Evolutionary conservation across 2,888 invertebrate species (phyloP).

Genomic region (Unio delphinus): DNA sequence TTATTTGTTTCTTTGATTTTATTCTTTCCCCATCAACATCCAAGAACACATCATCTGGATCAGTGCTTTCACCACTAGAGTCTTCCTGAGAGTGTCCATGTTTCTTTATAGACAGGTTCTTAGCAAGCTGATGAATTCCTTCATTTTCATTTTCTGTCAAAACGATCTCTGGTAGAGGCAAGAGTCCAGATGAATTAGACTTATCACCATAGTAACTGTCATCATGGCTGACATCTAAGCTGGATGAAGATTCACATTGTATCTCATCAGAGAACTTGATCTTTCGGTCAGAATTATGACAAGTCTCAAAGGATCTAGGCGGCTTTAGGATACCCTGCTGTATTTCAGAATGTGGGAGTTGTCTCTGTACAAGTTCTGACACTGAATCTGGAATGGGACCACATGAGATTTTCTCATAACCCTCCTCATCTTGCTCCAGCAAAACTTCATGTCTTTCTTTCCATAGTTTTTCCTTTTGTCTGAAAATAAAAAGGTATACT

Average conservation of each 20-base stretch:
- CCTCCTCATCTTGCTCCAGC: constrained; percentile 6
- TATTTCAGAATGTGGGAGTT: background rate
- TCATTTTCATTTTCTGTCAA: too few species aligned
- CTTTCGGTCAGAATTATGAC: constrained; percentile 29
- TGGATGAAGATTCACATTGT: constrained; percentile 1
- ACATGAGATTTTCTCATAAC: background rate
- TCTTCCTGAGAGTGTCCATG: too few species aligned
- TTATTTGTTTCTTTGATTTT: too few species aligned
- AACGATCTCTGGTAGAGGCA: too few species aligned
- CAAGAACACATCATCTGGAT: too few species aligned
- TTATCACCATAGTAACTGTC: too few species aligned
- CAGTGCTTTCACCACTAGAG: too few species aligned
- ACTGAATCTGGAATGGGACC: background rate
- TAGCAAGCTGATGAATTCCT: too few species aligned
- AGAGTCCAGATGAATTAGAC: too few species aligned
- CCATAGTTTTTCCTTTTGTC: constrained; percentile 26
- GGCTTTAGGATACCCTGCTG: constrained; percentile 47
- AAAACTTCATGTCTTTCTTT: constrained; percentile 1
- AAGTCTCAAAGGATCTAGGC: constrained; percentile 46
- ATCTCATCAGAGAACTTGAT: constrained; percentile 32
- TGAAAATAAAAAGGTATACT: constrained; percentile 4
- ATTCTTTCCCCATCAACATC: too few species aligned
- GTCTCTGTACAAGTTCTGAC: background rate
- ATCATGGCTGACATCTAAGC: background rate
- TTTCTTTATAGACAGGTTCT: too few species aligned